A percentile compares a stretch with the other conserved stretches of the same genome.
phyloP scores from a whole-genome alignment of 2,113 vertebrate genomes.

The Chaetodon trifascialis region DNA sequence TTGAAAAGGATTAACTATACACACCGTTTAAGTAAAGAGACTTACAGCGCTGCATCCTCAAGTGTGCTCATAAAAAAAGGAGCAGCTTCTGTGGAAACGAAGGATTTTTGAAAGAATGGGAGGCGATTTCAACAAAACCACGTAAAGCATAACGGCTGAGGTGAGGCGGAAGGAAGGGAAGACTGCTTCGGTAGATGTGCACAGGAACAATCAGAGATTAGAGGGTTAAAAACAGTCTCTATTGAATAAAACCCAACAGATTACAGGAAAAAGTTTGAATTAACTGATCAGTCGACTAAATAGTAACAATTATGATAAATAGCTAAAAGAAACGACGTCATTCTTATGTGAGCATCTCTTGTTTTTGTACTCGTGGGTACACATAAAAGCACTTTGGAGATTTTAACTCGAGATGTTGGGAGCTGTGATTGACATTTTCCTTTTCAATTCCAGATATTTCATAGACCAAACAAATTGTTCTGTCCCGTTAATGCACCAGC shows the following conservation, averaged over 20 bases:
- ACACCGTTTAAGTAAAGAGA: slow-evolving; percentile 12
- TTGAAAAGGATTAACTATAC: slow-evolving; percentile 1
- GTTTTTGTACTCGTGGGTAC: not conserved
- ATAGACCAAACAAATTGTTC: not conserved
- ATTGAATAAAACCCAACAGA: not conserved
- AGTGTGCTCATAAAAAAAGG: slow-evolving; percentile 9
- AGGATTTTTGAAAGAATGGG: not conserved
- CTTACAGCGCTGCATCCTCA: slow-evolving; percentile 13
- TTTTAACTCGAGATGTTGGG: not conserved
- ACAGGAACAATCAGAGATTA: no score
- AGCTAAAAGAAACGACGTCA: not conserved
- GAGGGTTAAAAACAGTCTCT: not conserved
- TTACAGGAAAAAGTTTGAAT: not conserved
- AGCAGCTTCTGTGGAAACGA: slow-evolving; percentile 6
- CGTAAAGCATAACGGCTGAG: not conserved
- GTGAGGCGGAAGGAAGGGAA: no score
- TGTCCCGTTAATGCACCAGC: not conserved
- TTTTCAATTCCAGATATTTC: not conserved
- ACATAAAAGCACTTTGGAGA: not conserved
- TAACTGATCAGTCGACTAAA: not conserved
- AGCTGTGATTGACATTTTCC: not conserved
- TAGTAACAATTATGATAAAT: no score
- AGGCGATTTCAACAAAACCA: not conserved
- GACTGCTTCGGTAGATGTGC: no score
- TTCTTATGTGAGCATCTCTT: not conserved